These are phyloP conservation scores for Hylia prasina DNA, from an alignment of 2,113 vertebrate species.

Conservation along the genomic window DNA sequence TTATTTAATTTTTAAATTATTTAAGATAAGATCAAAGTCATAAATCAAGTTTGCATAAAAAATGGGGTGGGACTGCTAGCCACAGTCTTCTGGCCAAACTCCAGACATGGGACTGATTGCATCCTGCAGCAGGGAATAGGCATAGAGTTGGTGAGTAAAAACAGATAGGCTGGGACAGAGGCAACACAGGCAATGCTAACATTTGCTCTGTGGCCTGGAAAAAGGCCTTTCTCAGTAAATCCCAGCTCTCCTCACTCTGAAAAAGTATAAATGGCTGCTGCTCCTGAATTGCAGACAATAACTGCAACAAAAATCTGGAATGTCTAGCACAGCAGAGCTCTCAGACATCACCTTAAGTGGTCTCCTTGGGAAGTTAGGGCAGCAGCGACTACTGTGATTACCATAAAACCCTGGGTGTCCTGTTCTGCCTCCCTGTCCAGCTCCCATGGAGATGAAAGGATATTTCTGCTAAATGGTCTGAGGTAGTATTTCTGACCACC, in stretches of 20 bases:
- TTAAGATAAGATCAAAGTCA: conserved; percentile 48
- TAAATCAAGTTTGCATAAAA: conserved; percentile 54
- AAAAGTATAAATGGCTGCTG: background rate
- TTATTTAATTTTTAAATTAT: conserved; percentile 57
- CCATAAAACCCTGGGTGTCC: background rate
- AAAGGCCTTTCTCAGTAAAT: background rate
- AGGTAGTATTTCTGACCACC: background rate
- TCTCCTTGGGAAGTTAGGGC: background rate
- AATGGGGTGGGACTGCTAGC: conserved; percentile 1
- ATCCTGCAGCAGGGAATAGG: background rate
- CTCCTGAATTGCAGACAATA: background rate
- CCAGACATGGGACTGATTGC: background rate
- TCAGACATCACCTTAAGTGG: background rate
- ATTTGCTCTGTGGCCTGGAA: background rate
- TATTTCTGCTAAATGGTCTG: background rate
- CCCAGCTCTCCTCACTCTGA: background rate
- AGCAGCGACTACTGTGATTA: background rate
- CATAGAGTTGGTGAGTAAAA: background rate
- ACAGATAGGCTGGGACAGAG: background rate
- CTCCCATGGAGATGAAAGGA: background rate
- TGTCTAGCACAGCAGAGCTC: background rate
- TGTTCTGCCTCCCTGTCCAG: background rate
- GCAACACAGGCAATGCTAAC: background rate
- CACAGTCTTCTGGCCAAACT: background rate
- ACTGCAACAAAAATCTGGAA: background rate